Evolutionary conservation across 2,797 vertebrate species (phyloP), one percentile per base, ranked within the genome.

Genomic region (Bufotes viridis): DNA sequence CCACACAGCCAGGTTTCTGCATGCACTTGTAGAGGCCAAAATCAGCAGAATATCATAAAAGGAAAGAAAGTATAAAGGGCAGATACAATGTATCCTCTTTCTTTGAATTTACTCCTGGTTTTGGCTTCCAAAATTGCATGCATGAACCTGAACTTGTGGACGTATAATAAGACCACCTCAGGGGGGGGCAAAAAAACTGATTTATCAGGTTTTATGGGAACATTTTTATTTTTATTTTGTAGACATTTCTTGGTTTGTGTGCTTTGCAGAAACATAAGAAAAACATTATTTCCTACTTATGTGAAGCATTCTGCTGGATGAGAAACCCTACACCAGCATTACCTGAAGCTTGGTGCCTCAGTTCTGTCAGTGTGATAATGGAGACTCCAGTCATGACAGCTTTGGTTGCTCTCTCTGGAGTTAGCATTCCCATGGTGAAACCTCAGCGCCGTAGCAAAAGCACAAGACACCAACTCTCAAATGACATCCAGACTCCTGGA

Each of bases 321-420:
- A 12, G 72, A 75, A 75, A 75, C 49, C 72, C 42, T 75, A 75
- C 72, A 75, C 72, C 72, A 9, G 42, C 29, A 63, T 61, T 63
- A 81, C 57, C 57, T 81, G 57, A n/a, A 75, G 72, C 72, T 20
- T 75, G 78, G 53, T 79, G 78, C 78, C 78, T 34, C 57, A 29
- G 14, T 79, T 79, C 53, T 79, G 78, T 75, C 72, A 75, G 72
- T 75, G 72, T 51, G 72, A 75, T 75, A 75, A 51, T 75, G 72
- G 51, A 75, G 72, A 75, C 72, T 75, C 42, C 12, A 53, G 72
- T 75, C 72, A 53, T 75, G 72, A 75, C 72, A 75, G 72, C 72
- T 75, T 75, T 75, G 72, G 72, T 75, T 75, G 72, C 72, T 75
- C 72, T 75, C 72, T 75, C 72, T 14, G 72, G 72, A 75, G 42